Conservation (phyloP, 2,797 vertebrate species). For the Sebastes nivosus region DNA sequence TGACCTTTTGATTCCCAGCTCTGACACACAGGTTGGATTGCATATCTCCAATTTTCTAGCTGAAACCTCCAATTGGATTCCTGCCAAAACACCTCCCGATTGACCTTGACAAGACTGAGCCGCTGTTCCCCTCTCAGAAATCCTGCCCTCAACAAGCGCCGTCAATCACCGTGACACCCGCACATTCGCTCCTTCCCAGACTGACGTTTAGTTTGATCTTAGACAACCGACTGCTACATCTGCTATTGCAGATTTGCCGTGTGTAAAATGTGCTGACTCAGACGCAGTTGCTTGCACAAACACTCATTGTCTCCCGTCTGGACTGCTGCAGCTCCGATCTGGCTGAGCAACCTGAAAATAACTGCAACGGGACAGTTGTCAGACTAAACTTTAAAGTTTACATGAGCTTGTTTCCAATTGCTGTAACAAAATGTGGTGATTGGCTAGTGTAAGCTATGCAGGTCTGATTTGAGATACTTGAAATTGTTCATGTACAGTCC, state of each 20-base stretch:
- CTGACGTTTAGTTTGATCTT: conserved; percentile 46
- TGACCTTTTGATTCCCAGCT: conserved; percentile 67
- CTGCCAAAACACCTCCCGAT: conserved; percentile 62
- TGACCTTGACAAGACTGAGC: conserved; percentile 73
- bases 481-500: background rate
- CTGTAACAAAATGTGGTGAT: background rate
- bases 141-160: conserved; percentile 65
- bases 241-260: conserved; percentile 50
- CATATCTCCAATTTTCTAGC: conserved; percentile 64
- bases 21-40: conserved; percentile 62
- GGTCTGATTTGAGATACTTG: background rate
- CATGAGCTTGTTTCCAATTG: conserved; percentile 3
- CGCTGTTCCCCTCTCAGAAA: conserved; percentile 63
- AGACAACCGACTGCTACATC: conserved; percentile 42
- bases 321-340: conserved; percentile 49
- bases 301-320: conserved; percentile 67
- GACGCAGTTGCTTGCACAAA: conserved; percentile 41
- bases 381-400: conserved; percentile 23
- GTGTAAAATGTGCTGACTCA: conserved; percentile 70
- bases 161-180: conserved; percentile 66
- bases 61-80: conserved; percentile 67
- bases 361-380: conserved; percentile 36
- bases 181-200: conserved; percentile 20
- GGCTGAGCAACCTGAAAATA: conserved; percentile 48
- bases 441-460: background rate